Conservation (phyloP, 2,113 vertebrate species). For the Microtus montanus region DNA sequence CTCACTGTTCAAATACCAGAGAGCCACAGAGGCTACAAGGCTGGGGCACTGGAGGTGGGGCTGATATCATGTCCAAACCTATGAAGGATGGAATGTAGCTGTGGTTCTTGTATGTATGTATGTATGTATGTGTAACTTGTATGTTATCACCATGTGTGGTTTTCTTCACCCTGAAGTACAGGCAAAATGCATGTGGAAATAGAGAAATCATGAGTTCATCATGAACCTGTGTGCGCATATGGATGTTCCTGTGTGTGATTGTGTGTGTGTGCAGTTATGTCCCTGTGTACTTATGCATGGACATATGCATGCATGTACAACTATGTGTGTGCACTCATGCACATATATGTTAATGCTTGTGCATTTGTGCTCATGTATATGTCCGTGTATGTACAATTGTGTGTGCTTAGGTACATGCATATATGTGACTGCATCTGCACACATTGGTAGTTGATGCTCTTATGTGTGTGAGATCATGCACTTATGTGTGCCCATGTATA, state of each 20-base stretch:
- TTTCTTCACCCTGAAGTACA: neutral
- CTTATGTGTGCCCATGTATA: neutral
- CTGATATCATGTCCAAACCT: accelerated
- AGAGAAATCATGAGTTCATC: neutral
- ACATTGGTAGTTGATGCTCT: neutral
- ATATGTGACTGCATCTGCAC: neutral
- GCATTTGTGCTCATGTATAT: neutral
- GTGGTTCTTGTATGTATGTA: neutral
- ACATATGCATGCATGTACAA: neutral
- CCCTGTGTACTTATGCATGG: neutral
- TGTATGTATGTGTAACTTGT: neutral
- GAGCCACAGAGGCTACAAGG: neutral
- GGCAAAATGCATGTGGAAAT: no score
- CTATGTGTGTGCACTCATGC: neutral
- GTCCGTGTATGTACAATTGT: neutral
- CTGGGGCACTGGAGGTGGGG: neutral
- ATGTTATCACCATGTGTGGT: neutral
- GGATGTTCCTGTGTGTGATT: no score
- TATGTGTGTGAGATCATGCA: neutral
- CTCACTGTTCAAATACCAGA: neutral
- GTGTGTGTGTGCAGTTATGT: neutral
- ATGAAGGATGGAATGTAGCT: no score
- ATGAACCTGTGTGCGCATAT: neutral
- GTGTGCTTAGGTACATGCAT: neutral
- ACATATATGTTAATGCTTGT: neutral